A percentile compares a stretch with the other conserved stretches of the same genome.
Evolutionary conservation across 1,140 invertebrate genomes (phyloP).

Genomic region (Fopius arisanus): DNA sequence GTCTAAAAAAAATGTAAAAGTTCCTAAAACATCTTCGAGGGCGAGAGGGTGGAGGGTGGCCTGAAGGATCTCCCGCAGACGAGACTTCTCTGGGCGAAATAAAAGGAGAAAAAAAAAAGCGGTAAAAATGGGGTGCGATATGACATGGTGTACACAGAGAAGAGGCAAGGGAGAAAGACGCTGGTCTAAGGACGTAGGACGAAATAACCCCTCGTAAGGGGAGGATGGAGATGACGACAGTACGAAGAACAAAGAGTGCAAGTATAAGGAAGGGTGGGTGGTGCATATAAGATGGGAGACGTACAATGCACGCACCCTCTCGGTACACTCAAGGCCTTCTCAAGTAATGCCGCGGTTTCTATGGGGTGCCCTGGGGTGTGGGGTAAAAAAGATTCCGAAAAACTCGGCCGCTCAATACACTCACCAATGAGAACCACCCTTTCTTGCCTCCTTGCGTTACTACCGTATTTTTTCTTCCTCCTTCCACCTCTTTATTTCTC

Average conservation of each 20-base stretch:
- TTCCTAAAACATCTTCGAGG: conserved; percentile 49
- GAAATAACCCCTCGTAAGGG: conserved; percentile 21
- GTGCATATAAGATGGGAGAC: conserved; percentile 57
- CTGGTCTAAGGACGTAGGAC: conserved; percentile 19
- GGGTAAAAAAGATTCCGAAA: conserved; percentile 50
- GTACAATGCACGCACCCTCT: conserved; percentile 56
- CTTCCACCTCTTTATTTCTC: conserved; percentile 33
- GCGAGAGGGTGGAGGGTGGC: conserved; percentile 31
- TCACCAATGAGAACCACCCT: conserved; percentile 14
- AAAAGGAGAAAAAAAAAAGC: neutral
- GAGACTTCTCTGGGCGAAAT: neutral
- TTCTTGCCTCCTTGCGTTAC: conserved; percentile 3
- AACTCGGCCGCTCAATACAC: conserved; percentile 54
- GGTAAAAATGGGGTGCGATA: conserved; percentile 10
- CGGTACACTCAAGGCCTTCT: conserved; percentile 51
- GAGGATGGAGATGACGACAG: conserved; percentile 9
- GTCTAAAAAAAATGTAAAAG: conserved; percentile 29
- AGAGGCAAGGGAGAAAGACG: conserved; percentile 16
- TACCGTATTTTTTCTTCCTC: conserved; percentile 3
- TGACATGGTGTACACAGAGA: neutral
- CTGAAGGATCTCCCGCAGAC: conserved; percentile 39
- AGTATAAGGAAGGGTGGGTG: conserved; percentile 54
- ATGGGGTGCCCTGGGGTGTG: conserved; percentile 25
- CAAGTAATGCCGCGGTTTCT: conserved; percentile 45
- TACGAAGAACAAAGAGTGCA: conserved; percentile 52